Evolutionary conservation across 2,113 vertebrate genomes (phyloP).

Genomic region (Kryptolebias marmoratus): DNA sequence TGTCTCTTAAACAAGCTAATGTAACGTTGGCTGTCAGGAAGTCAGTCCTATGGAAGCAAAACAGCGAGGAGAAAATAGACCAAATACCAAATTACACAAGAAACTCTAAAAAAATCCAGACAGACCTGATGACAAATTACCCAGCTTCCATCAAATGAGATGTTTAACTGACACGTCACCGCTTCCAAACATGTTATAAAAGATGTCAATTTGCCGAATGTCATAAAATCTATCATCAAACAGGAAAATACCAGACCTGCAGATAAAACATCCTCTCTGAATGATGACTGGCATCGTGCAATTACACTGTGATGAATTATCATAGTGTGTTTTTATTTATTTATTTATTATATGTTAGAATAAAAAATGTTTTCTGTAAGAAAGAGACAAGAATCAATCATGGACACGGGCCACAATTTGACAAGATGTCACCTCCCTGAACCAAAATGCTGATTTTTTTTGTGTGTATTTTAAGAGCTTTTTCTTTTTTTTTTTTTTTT

Average conservation of each 20-base stretch:
- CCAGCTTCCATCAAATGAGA: slow-evolving; percentile 33
- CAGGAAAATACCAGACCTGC: slow-evolving; percentile 25
- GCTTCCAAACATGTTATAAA: slow-evolving; percentile 30
- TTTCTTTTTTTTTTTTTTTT: neutral
- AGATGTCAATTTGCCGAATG: slow-evolving; percentile 29
- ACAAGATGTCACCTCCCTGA: too few species aligned
- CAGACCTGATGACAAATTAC: slow-evolving; percentile 18
- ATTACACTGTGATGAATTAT: slow-evolving; percentile 46
- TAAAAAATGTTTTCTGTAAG: neutral
- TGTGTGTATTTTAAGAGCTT: neutral
- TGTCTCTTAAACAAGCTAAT: too few species aligned
- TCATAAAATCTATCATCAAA: slow-evolving; percentile 41
- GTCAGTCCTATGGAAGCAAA: neutral
- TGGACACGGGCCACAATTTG: too few species aligned
- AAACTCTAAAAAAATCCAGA: neutral
- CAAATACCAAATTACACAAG: neutral
- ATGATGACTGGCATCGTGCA: slow-evolving; percentile 36
- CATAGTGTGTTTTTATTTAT: neutral
- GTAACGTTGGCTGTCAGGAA: too few species aligned
- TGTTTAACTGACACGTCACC: slow-evolving; percentile 34
- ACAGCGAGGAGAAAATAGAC: neutral
- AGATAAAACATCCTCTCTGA: slow-evolving; percentile 44
- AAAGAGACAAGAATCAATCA: slow-evolving; percentile 6
- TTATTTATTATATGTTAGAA: neutral
- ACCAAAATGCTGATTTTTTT: neutral